Base-by-base conservation (phyloP, 2,888 invertebrate species). In the Erebia aethiops region DNA sequence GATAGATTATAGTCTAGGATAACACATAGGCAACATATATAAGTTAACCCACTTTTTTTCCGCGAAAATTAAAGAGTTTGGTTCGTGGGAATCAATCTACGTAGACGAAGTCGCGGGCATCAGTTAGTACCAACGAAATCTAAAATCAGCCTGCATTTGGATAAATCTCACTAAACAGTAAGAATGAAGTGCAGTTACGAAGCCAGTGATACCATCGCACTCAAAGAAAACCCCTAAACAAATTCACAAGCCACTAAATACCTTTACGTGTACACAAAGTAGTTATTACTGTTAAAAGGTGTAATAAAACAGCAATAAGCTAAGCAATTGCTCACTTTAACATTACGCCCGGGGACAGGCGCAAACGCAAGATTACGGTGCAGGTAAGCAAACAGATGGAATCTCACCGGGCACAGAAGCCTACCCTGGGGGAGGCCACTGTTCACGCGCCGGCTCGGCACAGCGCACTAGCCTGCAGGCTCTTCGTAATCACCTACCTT, bases 381-480 rank as follows among this genome's bases (percentile, higher is more conserved):
- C 57, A 69, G 71, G 65, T 76, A 76, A 78, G 77, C 76, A 77
- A 77, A 77, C 78, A 75, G 85, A 85, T 84, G 82, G 74, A 79
- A 86, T 86, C 86, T 71, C 78, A 78, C 81, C 78, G 82, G 80
- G 77, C 78, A 76, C 86, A 81, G 90, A 85, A 84, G 87, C 88
- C 83, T 79, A 84, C 87, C 90, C 90, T 76, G 84, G 75, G 87
- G 85, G 83, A 82, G 74, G 77, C 84, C 77, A 74, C 76, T 77
- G 78, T 77, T 77, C 71, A 73, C 78, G 71, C 75, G 76, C 76
- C 75, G 74, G 72, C 74, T 74, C 70, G 71, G 71, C 74, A 74
- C 71, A 75, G 82, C 69, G 72, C 74, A 57, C 65, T 72, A 75
- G 79, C 88, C 87, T 80, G 76, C 82, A 78, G 87, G 87, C 87